Evolutionary conservation across 2,888 invertebrate species (phyloP).

Genomic region (Phlogophora meticulosa): DNA sequence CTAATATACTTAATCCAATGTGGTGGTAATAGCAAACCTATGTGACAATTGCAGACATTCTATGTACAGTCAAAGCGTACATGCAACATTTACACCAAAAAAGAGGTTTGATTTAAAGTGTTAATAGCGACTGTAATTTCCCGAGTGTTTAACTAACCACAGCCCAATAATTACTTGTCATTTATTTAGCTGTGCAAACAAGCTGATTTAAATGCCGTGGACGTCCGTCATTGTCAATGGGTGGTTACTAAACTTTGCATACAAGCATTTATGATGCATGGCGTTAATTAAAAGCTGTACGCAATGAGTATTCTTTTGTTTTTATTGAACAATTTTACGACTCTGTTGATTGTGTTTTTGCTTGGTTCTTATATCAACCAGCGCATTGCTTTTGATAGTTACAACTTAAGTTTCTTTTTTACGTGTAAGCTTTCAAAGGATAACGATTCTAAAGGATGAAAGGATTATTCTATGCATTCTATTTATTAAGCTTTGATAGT

Average conservation of each 20-base stretch:
- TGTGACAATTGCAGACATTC: not conserved
- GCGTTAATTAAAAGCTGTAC: constrained; percentile 31
- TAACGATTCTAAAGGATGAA: constrained; percentile 6
- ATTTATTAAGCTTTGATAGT: not conserved
- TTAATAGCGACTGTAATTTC: constrained; percentile 43
- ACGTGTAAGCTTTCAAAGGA: not conserved
- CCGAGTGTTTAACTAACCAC: constrained; percentile 48
- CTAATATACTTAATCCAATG: too few species aligned
- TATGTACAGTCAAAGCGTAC: not conserved
- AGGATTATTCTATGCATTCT: constrained; percentile 1
- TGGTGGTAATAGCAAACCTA: too few species aligned
- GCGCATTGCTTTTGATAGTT: too few species aligned
- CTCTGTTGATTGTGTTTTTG: not conserved
- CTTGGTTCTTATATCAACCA: not conserved
- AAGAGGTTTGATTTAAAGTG: constrained; percentile 26
- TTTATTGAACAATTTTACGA: constrained; percentile 12
- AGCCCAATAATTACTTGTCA: constrained; percentile 55
- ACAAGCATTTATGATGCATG: constrained; percentile 24
- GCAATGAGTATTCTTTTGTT: constrained; percentile 1
- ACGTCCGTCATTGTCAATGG: constrained; percentile 30
- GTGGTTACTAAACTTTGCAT: constrained; percentile 33
- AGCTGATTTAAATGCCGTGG: constrained; percentile 47
- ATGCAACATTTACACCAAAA: constrained; percentile 30
- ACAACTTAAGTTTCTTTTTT: not conserved
- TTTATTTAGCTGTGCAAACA: constrained; percentile 53